A percentile compares a stretch with the other conserved stretches of the same genome.
These are phyloP conservation scores for Exocentrus adspersus DNA, from an alignment of 2,888 invertebrate genomes.

Conservation along the genomic window DNA sequence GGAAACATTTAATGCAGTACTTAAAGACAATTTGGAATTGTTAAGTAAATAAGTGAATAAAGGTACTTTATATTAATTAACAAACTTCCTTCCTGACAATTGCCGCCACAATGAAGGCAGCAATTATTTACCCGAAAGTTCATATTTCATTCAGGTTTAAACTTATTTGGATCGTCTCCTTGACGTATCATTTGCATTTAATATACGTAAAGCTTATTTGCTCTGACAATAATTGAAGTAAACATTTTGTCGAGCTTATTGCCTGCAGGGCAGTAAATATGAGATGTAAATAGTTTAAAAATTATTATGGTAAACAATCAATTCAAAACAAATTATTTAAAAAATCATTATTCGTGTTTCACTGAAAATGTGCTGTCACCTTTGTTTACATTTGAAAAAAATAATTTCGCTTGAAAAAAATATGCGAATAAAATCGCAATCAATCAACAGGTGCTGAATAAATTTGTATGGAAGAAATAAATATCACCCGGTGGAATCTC, in stretches of 20 bases:
- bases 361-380: no score
- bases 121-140: constrained; percentile 29
- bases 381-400: no score
- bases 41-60: constrained; percentile 50
- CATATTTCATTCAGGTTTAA: constrained; percentile 27
- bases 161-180: constrained; percentile 8
- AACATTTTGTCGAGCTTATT: neutral
- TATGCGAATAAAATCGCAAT: no score
- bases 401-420: no score
- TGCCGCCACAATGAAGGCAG: constrained; percentile 21
- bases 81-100: constrained; percentile 42
- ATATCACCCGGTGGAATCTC: no score
- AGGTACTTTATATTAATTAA: constrained; percentile 54
- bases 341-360: no score
- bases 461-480: no score
- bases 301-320: neutral
- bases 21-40: constrained; percentile 49
- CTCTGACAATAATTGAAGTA: neutral
- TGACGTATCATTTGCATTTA: neutral
- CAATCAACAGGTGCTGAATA: no score
- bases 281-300: no score
- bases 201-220: neutral
- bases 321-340: no score
- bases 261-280: neutral
- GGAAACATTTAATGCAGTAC: constrained; percentile 47